phyloP scores from a whole-genome alignment of 53 echinoderm and acorn worm species.

The Apostichopus leukothele region DNA sequence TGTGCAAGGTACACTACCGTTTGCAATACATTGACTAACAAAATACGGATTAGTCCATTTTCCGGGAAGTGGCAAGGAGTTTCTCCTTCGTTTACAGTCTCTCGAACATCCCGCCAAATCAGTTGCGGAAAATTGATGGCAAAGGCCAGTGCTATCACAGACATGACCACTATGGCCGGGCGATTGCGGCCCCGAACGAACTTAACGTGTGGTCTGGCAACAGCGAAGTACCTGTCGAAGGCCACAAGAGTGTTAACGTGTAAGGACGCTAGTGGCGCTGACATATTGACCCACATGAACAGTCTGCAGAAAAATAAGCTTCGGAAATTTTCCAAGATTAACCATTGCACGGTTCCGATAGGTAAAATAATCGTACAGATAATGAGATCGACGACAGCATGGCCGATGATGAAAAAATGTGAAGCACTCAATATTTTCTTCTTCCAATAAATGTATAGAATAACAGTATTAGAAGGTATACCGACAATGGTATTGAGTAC shows the following conservation, averaged over 20 bases:
- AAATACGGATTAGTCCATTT: neutral
- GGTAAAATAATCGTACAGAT: constrained; percentile 11
- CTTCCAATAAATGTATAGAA: constrained; percentile 31
- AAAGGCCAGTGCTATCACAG: constrained; percentile 1
- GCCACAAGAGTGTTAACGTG: constrained; percentile 35
- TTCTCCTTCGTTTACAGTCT: constrained; percentile 11
- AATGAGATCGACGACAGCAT: constrained; percentile 11
- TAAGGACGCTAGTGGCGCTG: constrained; percentile 19
- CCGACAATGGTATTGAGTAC: constrained; percentile 9
- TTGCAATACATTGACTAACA: neutral
- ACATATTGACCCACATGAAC: neutral
- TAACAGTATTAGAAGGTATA: constrained; percentile 11
- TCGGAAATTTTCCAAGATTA: neutral
- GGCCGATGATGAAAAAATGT: constrained; percentile 38
- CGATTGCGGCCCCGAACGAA: neutral
- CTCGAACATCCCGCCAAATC: constrained; percentile 21
- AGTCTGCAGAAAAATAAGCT: constrained; percentile 22
- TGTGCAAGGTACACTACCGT: neutral
- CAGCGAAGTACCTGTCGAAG: constrained; percentile 37
- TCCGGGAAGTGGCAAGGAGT: neutral
- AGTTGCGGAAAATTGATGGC: constrained; percentile 18
- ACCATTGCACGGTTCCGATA: neutral
- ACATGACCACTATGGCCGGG: neutral
- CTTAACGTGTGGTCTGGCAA: constrained; percentile 5
- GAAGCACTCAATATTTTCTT: neutral